Evolutionary conservation across 2,113 vertebrate genomes (phyloP).

Genomic region (Seriola rivoliana): DNA sequence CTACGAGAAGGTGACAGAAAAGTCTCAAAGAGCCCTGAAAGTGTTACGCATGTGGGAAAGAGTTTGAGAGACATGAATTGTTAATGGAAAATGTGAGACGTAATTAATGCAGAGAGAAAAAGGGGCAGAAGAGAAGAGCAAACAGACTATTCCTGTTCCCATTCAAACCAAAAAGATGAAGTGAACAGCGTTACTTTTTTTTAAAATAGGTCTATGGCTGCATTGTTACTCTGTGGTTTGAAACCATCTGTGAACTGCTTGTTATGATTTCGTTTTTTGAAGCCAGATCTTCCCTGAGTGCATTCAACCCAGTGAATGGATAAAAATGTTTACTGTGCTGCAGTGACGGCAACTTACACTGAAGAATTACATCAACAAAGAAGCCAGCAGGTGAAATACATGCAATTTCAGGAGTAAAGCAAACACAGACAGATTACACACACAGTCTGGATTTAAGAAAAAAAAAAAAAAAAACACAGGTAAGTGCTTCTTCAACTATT

Average conservation of each 20-base stretch:
- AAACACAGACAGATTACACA: neutral
- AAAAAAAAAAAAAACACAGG: constrained; percentile 16
- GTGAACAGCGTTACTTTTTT: neutral
- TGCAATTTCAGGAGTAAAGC: constrained; percentile 12
- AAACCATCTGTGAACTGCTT: constrained; percentile 1
- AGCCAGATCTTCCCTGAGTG: neutral
- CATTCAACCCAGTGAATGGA: neutral
- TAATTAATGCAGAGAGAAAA: constrained; percentile 31
- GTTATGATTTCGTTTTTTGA: neutral
- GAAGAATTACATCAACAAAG: neutral
- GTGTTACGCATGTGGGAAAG: neutral
- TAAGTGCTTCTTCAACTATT: constrained; percentile 43
- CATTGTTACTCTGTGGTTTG: neutral
- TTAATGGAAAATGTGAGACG: constrained; percentile 9
- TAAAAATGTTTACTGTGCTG: neutral
- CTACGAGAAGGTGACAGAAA: neutral
- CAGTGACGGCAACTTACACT: neutral
- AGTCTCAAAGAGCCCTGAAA: neutral
- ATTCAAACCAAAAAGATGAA: constrained; percentile 23
- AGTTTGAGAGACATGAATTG: constrained; percentile 25
- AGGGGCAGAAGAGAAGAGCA: neutral
- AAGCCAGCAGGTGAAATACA: constrained; percentile 16
- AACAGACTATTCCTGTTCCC: neutral
- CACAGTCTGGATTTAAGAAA: neutral
- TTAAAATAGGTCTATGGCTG: neutral